Percentiles rank a stretch among this genome's conserved stretches.
These are phyloP conservation scores for Rhinichthys osculus DNA, from an alignment of 2,797 vertebrate species.

Conservation along the genomic window DNA sequence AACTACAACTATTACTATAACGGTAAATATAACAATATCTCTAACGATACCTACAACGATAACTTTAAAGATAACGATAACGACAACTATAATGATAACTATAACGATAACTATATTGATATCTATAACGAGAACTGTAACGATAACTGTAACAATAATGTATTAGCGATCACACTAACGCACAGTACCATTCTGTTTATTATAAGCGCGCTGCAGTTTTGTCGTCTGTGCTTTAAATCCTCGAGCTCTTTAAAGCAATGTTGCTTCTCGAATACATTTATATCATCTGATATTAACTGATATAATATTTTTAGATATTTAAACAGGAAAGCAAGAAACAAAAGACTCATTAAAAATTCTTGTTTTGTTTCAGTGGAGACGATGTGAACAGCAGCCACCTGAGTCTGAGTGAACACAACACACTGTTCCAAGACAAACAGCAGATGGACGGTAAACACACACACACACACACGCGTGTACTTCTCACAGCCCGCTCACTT, in stretches of 20 bases:
- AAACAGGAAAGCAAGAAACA: neutral
- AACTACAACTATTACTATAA: no score
- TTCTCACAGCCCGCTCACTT: constrained; percentile 10
- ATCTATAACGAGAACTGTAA: accelerated
- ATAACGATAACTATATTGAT: no score
- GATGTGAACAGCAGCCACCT: constrained; percentile 82
- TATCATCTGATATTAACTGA: neutral
- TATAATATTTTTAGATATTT: neutral
- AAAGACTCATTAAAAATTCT: neutral
- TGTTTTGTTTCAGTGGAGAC: constrained; percentile 82
- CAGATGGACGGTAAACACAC: constrained; percentile 77
- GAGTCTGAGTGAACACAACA: constrained; percentile 80
- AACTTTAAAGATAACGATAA: no score
- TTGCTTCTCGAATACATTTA: neutral
- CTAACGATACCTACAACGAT: no score
- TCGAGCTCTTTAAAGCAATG: neutral
- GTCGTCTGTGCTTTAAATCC: no score
- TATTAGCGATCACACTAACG: neutral
- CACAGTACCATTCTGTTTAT: neutral
- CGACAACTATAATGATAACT: no score
- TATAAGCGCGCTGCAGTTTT: no score
- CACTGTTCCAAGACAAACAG: constrained; percentile 83
- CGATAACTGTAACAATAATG: neutral
- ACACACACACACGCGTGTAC: neutral
- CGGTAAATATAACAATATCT: no score